Evolutionary conservation across 1,140 invertebrate genomes (phyloP).

Genomic region (Aphaenogaster floridana): DNA sequence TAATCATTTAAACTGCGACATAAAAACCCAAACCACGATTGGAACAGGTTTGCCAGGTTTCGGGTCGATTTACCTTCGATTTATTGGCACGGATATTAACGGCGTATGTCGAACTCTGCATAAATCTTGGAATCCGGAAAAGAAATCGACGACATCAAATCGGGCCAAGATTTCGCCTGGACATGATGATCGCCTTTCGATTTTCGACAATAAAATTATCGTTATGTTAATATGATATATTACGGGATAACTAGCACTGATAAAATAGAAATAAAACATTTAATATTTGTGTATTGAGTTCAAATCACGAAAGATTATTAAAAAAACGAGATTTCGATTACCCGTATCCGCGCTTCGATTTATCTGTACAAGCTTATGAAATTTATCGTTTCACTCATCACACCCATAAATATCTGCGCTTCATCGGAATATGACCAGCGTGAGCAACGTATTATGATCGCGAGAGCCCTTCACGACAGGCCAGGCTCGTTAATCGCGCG

Average conservation of each 20-base stretch:
- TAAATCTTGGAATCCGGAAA: slow-evolving; percentile 63
- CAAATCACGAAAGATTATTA: neutral
- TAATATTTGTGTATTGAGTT: neutral
- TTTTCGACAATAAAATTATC: neutral
- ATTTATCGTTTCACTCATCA: slow-evolving; percentile 40
- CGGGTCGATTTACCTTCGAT: slow-evolving; percentile 43
- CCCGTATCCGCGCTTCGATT: neutral
- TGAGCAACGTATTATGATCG: slow-evolving; percentile 22
- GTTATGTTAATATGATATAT: neutral
- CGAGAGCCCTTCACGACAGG: slow-evolving; percentile 24
- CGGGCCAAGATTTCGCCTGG: slow-evolving; percentile 60
- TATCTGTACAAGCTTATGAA: neutral
- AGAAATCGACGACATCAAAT: slow-evolving; percentile 40
- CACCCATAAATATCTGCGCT: slow-evolving; percentile 3
- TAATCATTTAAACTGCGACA: slow-evolving; percentile 15
- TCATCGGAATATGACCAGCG: neutral
- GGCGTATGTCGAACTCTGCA: slow-evolving; percentile 23
- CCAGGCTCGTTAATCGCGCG: slow-evolving; percentile 41
- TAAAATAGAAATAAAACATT: neutral
- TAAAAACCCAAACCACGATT: slow-evolving; percentile 22
- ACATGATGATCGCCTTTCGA: slow-evolving; percentile 1
- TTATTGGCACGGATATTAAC: slow-evolving; percentile 46
- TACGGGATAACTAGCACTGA: neutral
- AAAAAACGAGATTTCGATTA: neutral
- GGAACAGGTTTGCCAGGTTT: slow-evolving; percentile 62